Conservation (phyloP, 2,113 vertebrate genomes). For the Microtus montanus region DNA sequence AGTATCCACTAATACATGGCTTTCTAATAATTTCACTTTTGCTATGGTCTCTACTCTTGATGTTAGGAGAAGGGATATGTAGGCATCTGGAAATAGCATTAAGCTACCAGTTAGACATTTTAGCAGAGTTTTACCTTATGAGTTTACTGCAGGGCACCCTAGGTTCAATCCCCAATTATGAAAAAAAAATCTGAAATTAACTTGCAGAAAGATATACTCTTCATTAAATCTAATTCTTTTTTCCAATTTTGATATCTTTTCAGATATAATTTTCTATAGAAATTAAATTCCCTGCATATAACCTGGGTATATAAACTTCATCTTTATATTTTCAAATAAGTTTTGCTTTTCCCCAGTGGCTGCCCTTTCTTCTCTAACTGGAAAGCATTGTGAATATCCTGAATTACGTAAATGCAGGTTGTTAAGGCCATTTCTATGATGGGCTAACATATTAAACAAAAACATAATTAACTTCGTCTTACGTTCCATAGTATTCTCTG, state of each 20-base stretch:
- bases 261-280: not conserved
- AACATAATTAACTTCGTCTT: not conserved
- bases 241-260: not conserved
- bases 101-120: not conserved
- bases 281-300: not conserved
- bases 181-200: not conserved
- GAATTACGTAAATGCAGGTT: not conserved
- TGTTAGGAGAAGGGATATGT: not conserved
- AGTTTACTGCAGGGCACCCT: not conserved
- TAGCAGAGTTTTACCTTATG: not conserved
- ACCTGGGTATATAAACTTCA: not conserved
- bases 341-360: not conserved
- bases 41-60: not conserved
- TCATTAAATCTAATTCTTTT: not conserved
- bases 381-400: not conserved
- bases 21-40: slow-evolving; percentile 26
- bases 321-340: slow-evolving; percentile 5
- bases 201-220: not conserved
- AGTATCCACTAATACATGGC: not conserved
- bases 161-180: not conserved
- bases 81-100: not conserved
- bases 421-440: not conserved
- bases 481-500: not conserved
- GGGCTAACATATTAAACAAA: not conserved
- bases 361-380: slow-evolving; percentile 8